A percentile compares a stretch with the other conserved stretches of the same genome.
These are phyloP conservation scores for Caenorhabditis doughertyi DNA, from an alignment of 2,888 invertebrate genomes.

Conservation along the genomic window DNA sequence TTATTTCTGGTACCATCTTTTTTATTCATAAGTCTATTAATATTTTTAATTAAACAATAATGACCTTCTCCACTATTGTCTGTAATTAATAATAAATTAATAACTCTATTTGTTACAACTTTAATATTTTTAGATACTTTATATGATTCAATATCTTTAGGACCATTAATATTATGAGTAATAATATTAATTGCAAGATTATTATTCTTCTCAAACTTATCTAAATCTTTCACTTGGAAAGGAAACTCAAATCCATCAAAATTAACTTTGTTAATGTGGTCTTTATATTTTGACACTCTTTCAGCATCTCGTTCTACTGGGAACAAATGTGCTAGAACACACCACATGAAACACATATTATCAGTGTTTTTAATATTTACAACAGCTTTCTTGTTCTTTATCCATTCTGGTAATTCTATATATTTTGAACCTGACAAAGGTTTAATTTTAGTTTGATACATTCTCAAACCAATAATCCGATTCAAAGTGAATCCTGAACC, in stretches of 20 bases:
- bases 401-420: conserved; percentile 46
- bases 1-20: no score
- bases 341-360: conserved; percentile 68
- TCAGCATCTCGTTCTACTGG: conserved; percentile 57
- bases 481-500: conserved; percentile 56
- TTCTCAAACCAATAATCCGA: conserved; percentile 38
- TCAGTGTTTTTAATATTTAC: conserved; percentile 62
- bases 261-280: conserved; percentile 59
- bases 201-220: not conserved
- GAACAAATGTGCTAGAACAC: no score
- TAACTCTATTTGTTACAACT: no score
- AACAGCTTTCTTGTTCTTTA: conserved; percentile 61
- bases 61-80: no score
- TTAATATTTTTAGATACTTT: no score
- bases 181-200: not conserved
- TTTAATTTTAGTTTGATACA: conserved; percentile 53
- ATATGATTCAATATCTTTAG: no score
- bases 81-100: no score
- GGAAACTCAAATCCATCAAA: conserved; percentile 65
- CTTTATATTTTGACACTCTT: conserved; percentile 61
- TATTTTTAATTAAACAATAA: no score
- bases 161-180: no score
- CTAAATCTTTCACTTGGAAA: conserved; percentile 58
- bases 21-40: no score
- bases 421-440: conserved; percentile 48